phyloP scores from a whole-genome alignment of 1,140 invertebrate species.

The Halesus radiatus region DNA sequence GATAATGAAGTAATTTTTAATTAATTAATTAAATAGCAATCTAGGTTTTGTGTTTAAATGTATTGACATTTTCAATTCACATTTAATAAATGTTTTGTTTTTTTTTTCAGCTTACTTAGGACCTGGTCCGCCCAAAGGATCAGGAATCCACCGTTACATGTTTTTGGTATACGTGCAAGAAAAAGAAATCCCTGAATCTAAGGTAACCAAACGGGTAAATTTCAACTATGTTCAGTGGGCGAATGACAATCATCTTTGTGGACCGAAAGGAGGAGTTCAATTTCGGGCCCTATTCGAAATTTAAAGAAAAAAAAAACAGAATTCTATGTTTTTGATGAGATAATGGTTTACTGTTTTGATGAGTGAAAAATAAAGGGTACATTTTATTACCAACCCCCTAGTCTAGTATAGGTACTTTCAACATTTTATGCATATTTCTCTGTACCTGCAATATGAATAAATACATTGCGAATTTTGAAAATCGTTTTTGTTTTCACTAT shows the following conservation, averaged over 20 bases:
- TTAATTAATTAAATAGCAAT: too few species aligned
- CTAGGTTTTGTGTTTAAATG: too few species aligned
- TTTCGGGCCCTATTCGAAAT: constrained; percentile 18
- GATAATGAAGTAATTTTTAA: too few species aligned
- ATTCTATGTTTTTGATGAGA: background rate
- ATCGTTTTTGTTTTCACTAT: too few species aligned
- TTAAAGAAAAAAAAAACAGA: background rate
- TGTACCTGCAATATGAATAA: too few species aligned
- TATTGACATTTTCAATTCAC: too few species aligned
- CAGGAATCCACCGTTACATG: constrained; percentile 2
- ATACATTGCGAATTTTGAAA: too few species aligned
- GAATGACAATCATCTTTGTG: constrained; percentile 22
- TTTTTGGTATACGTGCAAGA: constrained; percentile 21
- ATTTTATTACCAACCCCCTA: too few species aligned
- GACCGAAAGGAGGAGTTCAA: constrained; percentile 16
- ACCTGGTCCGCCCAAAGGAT: constrained; percentile 1
- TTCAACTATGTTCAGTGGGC: background rate
- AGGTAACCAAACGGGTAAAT: background rate
- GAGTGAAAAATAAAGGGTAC: too few species aligned
- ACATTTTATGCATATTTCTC: too few species aligned
- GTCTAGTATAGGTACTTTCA: too few species aligned
- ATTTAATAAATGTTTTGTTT: too few species aligned
- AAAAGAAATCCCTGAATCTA: background rate
- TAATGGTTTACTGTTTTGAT: background rate
- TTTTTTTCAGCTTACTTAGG: constrained; percentile 14